A percentile compares a stretch with the other conserved stretches of the same genome.
Evolutionary conservation across 1,140 invertebrate species (phyloP).

Genomic region (Achatina immaculata): DNA sequence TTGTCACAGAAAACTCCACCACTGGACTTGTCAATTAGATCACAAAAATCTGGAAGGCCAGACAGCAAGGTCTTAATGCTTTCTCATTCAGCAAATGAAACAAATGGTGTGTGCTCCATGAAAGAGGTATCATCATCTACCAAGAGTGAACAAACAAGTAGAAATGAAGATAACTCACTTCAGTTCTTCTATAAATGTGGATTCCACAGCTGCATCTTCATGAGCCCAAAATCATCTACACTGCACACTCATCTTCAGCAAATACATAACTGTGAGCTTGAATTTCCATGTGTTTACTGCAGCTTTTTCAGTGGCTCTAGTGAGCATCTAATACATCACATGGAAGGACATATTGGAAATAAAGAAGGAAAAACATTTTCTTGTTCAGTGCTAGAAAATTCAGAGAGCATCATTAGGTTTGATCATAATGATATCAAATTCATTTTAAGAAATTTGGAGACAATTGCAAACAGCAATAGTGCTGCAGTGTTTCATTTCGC

Average conservation of each 20-base stretch:
- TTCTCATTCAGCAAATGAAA: neutral
- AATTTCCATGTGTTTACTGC: slow-evolving; percentile 13
- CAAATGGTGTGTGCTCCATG: neutral
- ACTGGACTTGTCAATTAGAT: neutral
- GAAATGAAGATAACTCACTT: neutral
- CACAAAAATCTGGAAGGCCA: neutral
- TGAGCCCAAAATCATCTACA: neutral
- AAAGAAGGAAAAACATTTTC: neutral
- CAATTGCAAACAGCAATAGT: neutral
- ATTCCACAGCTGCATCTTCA: neutral
- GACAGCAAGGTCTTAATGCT: neutral
- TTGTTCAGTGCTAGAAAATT: slow-evolving; percentile 19
- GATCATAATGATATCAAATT: neutral
- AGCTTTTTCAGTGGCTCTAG: neutral
- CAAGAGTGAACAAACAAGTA: no score
- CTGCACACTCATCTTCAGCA: neutral
- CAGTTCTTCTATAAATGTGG: slow-evolving; percentile 11
- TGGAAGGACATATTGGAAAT: neutral
- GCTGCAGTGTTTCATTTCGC: neutral
- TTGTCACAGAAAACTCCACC: no score
- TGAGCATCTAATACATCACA: neutral
- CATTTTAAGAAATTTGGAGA: neutral
- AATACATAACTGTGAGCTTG: neutral
- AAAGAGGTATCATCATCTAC: neutral
- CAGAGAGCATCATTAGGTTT: neutral